Conservation (phyloP, 2,888 invertebrate genomes). For the Lucinisca nassula region DNA sequence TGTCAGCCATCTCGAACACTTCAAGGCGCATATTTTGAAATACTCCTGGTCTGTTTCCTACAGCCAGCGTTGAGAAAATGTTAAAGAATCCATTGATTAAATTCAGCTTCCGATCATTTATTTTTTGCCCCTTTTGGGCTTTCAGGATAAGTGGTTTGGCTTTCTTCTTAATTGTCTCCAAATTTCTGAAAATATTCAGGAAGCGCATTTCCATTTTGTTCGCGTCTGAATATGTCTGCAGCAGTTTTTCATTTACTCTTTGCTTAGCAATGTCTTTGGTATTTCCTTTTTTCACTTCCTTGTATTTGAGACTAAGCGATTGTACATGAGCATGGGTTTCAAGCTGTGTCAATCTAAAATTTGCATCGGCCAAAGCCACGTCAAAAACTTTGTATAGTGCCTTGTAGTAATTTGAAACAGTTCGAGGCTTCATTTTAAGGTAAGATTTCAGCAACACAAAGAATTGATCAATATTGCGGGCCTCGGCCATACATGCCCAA, state of each 20-base stretch:
- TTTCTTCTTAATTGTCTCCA: too few relatives aligned
- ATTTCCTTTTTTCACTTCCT: too few relatives aligned
- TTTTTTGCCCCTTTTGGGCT: too few relatives aligned
- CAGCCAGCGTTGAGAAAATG: not conserved
- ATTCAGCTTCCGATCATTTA: not conserved
- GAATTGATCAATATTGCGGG: not conserved
- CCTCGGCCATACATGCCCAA: not conserved
- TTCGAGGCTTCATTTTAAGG: not conserved
- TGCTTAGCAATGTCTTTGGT: too few relatives aligned
- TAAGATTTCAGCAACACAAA: not conserved
- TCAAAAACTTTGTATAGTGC: not conserved
- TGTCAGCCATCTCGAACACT: not conserved
- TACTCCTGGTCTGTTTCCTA: not conserved
- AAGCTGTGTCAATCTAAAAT: not conserved
- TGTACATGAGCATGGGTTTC: too few relatives aligned
- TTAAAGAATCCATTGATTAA: not conserved
- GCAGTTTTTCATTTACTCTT: too few relatives aligned
- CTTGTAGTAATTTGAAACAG: not conserved
- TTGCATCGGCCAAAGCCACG: not conserved
- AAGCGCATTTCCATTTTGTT: too few relatives aligned
- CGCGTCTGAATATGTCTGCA: too few relatives aligned
- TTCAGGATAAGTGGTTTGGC: too few relatives aligned
- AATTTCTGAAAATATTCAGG: too few relatives aligned
- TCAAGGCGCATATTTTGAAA: not conserved
- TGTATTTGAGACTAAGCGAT: too few relatives aligned